These are phyloP conservation scores for Siphonodentalium dalli DNA, from an alignment of 2,888 invertebrate species.

Conservation along the genomic window DNA sequence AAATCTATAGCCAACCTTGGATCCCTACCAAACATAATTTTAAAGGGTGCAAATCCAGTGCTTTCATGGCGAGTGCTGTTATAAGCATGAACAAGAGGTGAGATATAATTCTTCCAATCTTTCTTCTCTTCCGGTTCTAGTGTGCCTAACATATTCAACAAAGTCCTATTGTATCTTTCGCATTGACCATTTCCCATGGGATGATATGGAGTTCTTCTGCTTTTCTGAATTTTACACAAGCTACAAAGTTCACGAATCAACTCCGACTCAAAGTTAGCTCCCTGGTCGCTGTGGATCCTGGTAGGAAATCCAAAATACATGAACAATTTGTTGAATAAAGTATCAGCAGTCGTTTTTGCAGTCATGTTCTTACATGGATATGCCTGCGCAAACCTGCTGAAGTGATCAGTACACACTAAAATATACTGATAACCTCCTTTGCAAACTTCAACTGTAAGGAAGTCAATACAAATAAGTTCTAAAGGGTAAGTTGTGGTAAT, in stretches of 20 bases:
- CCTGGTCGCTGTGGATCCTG: background rate
- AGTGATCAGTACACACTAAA: background rate
- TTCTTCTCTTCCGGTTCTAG: background rate
- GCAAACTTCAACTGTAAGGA: too few species aligned
- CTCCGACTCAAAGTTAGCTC: background rate
- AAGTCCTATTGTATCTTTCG: conserved; percentile 1
- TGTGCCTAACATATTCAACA: conserved; percentile 5
- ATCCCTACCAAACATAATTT: conserved; percentile 5
- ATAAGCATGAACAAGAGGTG: conserved; percentile 6
- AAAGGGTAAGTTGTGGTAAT: too few species aligned
- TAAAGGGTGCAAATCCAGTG: conserved; percentile 1
- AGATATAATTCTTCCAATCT: conserved; percentile 13
- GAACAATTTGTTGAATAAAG: background rate
- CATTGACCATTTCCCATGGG: conserved; percentile 1
- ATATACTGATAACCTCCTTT: background rate
- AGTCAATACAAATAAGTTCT: too few species aligned
- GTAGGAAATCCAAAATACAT: background rate
- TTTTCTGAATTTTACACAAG: background rate
- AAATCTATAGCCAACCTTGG: conserved; percentile 8
- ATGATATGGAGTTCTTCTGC: conserved; percentile 1
- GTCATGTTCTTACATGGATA: background rate
- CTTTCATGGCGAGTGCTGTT: conserved; percentile 6
- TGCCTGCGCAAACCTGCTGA: too few species aligned
- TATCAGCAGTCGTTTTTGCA: conserved; percentile 1
- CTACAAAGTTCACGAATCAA: conserved; percentile 2